Evolutionary conservation across 2,113 vertebrate genomes (phyloP), one percentile per base, ranked within the genome.

Genomic region (Hirundichthys speculiger): DNA sequence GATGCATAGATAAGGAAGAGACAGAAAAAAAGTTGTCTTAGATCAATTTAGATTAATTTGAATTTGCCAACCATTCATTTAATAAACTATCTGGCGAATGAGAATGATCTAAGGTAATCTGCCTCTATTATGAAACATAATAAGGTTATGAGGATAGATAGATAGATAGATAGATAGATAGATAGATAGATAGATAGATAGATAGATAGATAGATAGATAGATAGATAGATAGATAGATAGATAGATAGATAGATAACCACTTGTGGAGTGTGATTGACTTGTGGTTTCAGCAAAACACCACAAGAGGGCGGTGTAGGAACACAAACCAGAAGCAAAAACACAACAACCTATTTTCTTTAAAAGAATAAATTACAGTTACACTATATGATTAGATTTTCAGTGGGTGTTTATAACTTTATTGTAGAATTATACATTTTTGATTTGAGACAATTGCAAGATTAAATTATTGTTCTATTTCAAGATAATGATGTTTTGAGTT

Each of bases 271-370:
- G 2, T 4, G 25, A 13, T 6, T n/a, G 12, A 41, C 18, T 5
- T 78, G 86, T 83, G 73, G 75, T 77, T 72, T 53, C 65, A 59
- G n/a, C 3, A 10, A 0, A 39, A 2, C 27, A 19, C 74, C 89
- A 76, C 85, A 72, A 84, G 89, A 82, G 85, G 87, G 79, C 45
- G 40, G 40, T 24, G 59, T 45, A 19, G 18, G 43, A 55, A 51
- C 4, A 59, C 14, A 14, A 47, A 52, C 66, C 20, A 56, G 21
- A 41, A 27, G 1, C 4, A 6, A 45, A 2, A 4, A 45, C 18
- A n/a, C n/a, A 10, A 45, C 2, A 16, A 2, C n/a, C 14, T 15
- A 19, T 19, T 45, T 4, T 3, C 20, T 11, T 15, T 2, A 9
- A 27, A 20, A 0, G 4, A 46, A 52, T 2, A 4, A 13, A 10